These are phyloP conservation scores for Heloderma charlesbogerti DNA, from an alignment of 2,113 vertebrate species.

Conservation along the genomic window DNA sequence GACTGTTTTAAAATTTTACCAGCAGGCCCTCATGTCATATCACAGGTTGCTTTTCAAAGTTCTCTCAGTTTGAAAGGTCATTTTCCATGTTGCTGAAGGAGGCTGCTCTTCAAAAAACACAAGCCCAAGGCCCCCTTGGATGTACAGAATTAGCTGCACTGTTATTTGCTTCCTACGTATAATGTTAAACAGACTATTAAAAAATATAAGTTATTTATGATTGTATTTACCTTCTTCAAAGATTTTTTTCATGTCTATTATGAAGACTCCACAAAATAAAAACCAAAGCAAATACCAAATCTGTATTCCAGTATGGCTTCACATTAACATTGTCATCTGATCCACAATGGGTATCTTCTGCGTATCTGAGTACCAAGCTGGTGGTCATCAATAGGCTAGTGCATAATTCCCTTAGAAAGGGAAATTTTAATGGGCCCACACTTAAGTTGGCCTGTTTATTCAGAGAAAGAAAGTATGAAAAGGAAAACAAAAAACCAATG, in stretches of 20 bases:
- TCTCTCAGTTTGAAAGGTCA: neutral
- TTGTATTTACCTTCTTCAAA: neutral
- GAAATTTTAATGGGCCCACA: neutral
- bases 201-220: neutral
- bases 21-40: neutral
- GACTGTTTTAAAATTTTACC: neutral
- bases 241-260: neutral
- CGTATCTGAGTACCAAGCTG: neutral
- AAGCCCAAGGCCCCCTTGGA: neutral
- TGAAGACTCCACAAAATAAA: neutral
- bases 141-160: neutral
- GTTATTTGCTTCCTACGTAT: neutral
- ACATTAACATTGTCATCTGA: neutral
- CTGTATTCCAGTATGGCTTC: neutral
- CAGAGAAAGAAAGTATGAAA: neutral
- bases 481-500: neutral
- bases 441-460: neutral
- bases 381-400: neutral
- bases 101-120: neutral
- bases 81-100: neutral
- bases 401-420: neutral
- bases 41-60: constrained; percentile 7
- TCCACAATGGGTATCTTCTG: neutral
- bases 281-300: neutral
- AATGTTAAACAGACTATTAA: neutral